Evolutionary conservation across 2,888 invertebrate genomes (phyloP).

Genomic region (Idaea biselata): DNA sequence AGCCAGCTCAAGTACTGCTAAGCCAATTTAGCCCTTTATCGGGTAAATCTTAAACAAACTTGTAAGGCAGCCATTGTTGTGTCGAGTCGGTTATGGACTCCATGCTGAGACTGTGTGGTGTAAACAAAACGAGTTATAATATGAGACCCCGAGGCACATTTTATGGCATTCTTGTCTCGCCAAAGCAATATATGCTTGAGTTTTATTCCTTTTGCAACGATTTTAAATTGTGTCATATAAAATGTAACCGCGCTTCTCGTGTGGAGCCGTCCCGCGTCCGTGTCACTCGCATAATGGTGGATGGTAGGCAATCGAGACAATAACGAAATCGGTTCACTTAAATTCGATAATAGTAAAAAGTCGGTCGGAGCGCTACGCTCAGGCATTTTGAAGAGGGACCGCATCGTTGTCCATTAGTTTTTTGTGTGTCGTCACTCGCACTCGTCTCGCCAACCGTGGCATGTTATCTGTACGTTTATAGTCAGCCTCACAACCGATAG

Average conservation of each 20-base stretch:
- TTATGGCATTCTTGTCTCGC: conserved; percentile 61
- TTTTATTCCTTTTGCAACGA: conserved; percentile 28
- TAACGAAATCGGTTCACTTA: conserved; percentile 19
- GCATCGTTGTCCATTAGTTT: conserved; percentile 32
- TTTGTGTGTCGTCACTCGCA: conserved; percentile 46
- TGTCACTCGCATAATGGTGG: neutral
- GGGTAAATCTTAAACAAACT: conserved; percentile 57
- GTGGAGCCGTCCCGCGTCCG: neutral
- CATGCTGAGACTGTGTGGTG: conserved; percentile 44
- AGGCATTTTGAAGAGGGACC: conserved; percentile 58
- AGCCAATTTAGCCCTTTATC: conserved; percentile 70
- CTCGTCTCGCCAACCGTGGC: conserved; percentile 40
- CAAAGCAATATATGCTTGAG: conserved; percentile 40
- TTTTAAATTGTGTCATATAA: neutral
- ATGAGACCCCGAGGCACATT: conserved; percentile 46
- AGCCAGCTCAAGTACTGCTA: conserved; percentile 35
- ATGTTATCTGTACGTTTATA: conserved; percentile 53
- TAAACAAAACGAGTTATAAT: conserved; percentile 65
- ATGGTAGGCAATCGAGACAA: conserved; percentile 4
- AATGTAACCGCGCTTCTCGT: neutral
- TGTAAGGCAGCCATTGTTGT: conserved; percentile 63
- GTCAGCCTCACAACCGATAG: conserved; percentile 48
- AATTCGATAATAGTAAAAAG: conserved; percentile 38
- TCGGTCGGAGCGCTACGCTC: conserved; percentile 48
- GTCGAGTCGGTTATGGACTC: conserved; percentile 57